Percentiles rank a stretch among this genome's conserved stretches.
Conservation (phyloP, 2,888 invertebrate genomes). For the Synergus gifuensis region DNA sequence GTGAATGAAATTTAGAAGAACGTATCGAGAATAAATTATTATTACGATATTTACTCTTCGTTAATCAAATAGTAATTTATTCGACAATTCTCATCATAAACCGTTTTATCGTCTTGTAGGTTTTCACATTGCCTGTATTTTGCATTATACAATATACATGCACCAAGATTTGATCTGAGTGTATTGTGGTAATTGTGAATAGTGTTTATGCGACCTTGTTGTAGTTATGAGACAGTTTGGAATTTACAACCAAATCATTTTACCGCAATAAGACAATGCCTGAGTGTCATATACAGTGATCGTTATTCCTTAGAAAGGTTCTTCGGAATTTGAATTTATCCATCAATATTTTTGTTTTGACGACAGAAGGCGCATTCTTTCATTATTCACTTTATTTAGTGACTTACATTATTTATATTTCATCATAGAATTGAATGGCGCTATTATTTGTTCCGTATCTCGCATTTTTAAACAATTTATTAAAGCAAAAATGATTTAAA, state of each 20-base stretch:
- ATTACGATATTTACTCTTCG: neutral
- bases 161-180: neutral
- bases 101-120: neutral
- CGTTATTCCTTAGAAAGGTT: neutral
- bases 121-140: neutral
- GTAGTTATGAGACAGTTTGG: conserved; percentile 3
- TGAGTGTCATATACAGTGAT: neutral
- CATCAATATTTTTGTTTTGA: neutral
- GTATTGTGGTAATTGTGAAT: conserved; percentile 25
- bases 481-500: too few relatives aligned
- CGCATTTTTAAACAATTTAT: too few relatives aligned
- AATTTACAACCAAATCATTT: conserved; percentile 33
- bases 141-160: neutral
- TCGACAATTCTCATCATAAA: neutral
- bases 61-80: neutral
- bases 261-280: conserved; percentile 9
- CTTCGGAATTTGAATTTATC: neutral
- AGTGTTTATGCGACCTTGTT: conserved; percentile 22
- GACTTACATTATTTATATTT: too few relatives aligned
- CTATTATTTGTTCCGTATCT: too few relatives aligned
- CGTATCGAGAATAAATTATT: neutral
- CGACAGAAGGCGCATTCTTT: neutral
- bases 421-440: too few relatives aligned
- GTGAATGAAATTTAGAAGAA: neutral
- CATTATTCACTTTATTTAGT: neutral